phyloP scores from a whole-genome alignment of 2,113 vertebrate genomes.

The Petroica traversi region DNA sequence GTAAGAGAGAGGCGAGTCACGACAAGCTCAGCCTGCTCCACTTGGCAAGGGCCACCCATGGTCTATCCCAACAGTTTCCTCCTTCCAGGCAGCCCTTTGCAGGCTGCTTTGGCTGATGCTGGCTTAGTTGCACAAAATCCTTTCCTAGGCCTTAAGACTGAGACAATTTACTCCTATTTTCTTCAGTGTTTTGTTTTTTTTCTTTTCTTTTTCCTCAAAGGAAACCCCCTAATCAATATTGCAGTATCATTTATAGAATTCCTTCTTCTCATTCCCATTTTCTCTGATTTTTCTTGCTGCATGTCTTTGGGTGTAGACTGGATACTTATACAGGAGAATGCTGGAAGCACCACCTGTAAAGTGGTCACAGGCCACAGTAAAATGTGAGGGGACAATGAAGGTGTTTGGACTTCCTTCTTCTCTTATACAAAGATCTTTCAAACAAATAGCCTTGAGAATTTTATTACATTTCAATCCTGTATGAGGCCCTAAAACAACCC shows the following conservation, averaged over 20 bases:
- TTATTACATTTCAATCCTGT: not conserved
- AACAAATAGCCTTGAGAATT: not conserved
- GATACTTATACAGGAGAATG: not conserved
- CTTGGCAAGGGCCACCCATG: not conserved
- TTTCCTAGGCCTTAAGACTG: not conserved
- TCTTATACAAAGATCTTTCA: not conserved
- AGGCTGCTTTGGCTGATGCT: not conserved
- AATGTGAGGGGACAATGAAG: not conserved
- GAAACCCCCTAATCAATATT: not conserved
- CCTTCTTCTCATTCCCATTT: not conserved
- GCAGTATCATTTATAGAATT: not conserved
- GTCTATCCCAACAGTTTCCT: not conserved
- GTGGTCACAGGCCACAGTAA: not conserved
- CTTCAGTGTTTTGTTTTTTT: not conserved
- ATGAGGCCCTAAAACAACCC: not conserved
- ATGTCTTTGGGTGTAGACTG: not conserved
- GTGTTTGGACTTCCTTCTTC: not conserved
- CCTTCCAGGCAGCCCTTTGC: fast-evolving
- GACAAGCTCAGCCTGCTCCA: not conserved
- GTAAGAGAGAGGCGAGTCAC: not conserved
- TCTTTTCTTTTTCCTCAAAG: not conserved
- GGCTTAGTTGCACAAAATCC: not conserved
- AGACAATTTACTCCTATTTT: not conserved
- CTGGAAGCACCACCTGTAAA: not conserved
- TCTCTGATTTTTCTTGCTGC: not conserved